Percentiles rank a stretch among this genome's conserved stretches.
Conservation (phyloP, 1,140 invertebrate species). For the Anagrus nilaparvatae region DNA sequence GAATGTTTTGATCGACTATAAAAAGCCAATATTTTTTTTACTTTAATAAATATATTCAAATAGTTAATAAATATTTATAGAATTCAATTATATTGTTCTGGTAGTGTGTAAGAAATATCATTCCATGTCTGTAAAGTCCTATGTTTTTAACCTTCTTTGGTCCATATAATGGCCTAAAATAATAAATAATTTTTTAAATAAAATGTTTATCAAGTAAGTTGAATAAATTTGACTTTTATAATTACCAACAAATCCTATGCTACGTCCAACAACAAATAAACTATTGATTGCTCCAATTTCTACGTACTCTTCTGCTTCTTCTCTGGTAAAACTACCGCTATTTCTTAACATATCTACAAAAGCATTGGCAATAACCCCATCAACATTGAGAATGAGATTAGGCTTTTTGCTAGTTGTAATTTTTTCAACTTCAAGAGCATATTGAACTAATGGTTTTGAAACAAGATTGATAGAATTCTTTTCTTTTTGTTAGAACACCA, state of each 20-base stretch:
- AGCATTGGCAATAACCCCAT: conserved; percentile 93
- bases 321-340: conserved; percentile 87
- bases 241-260: conserved; percentile 94
- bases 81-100: conserved; percentile 58
- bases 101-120: conserved; percentile 96
- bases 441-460: conserved; percentile 81
- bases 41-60: no score
- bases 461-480: no score
- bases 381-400: conserved; percentile 97
- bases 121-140: conserved; percentile 99
- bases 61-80: no score
- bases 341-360: conserved; percentile 95
- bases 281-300: conserved; percentile 98
- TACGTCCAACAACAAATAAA: conserved; percentile 93
- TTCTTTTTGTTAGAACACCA: no score
- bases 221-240: no score
- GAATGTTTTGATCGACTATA: conserved; percentile 13
- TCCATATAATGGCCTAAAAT: conserved; percentile 87
- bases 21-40: conserved; percentile 10
- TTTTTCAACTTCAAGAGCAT: conserved; percentile 96
- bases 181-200: conserved; percentile 13
- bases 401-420: conserved; percentile 99
- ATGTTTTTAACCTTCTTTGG: conserved; percentile 97
- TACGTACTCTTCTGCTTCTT: conserved; percentile 96
- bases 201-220: no score